Percentiles rank a stretch among this genome's conserved stretches.
Evolutionary conservation across 2,797 vertebrate genomes (phyloP).

Genomic region (Halcyon badia): DNA sequence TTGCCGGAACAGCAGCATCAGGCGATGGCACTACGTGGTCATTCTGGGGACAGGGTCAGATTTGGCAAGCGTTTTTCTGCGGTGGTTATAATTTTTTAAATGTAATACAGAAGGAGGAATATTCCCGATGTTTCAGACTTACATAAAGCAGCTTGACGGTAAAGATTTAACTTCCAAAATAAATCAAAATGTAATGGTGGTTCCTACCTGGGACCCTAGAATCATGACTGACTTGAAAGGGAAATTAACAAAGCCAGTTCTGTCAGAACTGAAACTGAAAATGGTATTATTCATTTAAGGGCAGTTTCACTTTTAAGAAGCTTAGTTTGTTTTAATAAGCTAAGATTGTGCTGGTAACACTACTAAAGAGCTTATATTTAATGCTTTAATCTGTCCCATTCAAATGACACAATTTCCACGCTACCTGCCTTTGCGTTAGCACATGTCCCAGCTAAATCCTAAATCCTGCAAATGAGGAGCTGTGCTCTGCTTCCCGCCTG

Average conservation of each 20-base stretch:
- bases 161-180: background rate
- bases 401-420: slow-evolving; percentile 2
- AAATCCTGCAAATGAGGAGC: slow-evolving; percentile 6
- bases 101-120: background rate
- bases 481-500: background rate
- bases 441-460: background rate
- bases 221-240: background rate
- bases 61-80: background rate
- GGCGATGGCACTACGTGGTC: background rate
- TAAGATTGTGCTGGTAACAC: slow-evolving; percentile 27
- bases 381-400: slow-evolving; percentile 60
- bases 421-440: background rate
- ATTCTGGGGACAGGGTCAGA: background rate
- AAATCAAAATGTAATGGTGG: background rate
- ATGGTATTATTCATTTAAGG: slow-evolving; percentile 34
- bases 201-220: background rate
- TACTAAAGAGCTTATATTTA: slow-evolving; percentile 61
- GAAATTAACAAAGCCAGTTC: slow-evolving; percentile 35
- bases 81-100: background rate
- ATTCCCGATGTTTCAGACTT: background rate
- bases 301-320: slow-evolving; percentile 58
- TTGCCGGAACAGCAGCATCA: background rate
- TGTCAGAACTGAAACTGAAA: slow-evolving; percentile 5
- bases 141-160: background rate
- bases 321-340: slow-evolving; percentile 52